A percentile compares a stretch with the other conserved stretches of the same genome.
Evolutionary conservation across 2,888 invertebrate species (phyloP).

Genomic region (Pterostichus niger): DNA sequence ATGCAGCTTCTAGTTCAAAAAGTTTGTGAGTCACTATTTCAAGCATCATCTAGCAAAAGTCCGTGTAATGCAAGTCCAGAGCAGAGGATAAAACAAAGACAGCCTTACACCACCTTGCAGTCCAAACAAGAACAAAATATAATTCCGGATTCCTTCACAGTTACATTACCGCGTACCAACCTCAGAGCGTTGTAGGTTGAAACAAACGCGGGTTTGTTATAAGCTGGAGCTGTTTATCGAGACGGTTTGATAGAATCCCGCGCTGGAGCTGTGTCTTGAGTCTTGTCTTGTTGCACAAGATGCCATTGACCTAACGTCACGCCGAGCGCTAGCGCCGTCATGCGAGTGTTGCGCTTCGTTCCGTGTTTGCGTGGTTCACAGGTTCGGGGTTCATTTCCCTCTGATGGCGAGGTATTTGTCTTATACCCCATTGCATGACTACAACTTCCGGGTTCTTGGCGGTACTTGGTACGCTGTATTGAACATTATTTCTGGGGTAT

Average conservation of each 20-base stretch:
- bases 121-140: background rate
- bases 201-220: constrained; percentile 4
- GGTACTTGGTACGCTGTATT: too few relatives aligned
- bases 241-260: background rate
- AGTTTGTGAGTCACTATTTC: too few relatives aligned
- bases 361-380: background rate
- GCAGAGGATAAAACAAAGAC: constrained; percentile 2
- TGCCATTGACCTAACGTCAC: constrained; percentile 63
- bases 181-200: too few relatives aligned
- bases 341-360: background rate
- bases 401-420: background rate
- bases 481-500: too few relatives aligned
- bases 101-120: background rate
- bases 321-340: constrained; percentile 31
- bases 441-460: background rate
- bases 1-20: too few relatives aligned
- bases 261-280: background rate
- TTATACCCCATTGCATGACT: background rate
- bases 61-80: background rate
- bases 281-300: constrained; percentile 61
- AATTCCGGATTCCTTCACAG: constrained; percentile 14
- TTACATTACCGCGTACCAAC: background rate
- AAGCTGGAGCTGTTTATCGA: background rate
- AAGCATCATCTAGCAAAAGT: background rate
- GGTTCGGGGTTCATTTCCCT: constrained; percentile 32